Evolutionary conservation across 2,797 vertebrate species (phyloP).

Genomic region (Rhinella marina): DNA sequence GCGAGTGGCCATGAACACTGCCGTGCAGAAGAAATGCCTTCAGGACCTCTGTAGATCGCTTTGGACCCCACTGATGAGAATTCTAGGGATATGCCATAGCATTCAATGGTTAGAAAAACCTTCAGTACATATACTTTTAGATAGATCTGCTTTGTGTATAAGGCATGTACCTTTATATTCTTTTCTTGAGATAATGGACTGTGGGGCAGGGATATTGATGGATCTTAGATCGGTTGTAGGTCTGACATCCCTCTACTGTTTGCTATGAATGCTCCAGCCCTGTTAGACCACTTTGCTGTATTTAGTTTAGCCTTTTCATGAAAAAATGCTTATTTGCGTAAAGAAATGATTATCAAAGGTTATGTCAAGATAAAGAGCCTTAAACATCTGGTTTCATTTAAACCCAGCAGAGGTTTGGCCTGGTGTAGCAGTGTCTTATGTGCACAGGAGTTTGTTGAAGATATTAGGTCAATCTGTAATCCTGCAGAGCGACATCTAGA

Average conservation of each 20-base stretch:
- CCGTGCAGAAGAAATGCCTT: neutral
- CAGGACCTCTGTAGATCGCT: too few species aligned
- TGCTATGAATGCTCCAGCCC: too few species aligned
- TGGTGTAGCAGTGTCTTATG: neutral
- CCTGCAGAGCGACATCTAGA: neutral
- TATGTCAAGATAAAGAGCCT: neutral
- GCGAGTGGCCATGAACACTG: neutral
- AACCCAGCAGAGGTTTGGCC: neutral
- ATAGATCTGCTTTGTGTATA: too few species aligned
- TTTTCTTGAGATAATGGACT: neutral
- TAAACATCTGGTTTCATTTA: neutral
- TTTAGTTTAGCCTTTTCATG: neutral
- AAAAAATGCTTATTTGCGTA: neutral
- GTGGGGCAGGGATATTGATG: neutral
- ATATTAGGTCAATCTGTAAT: neutral
- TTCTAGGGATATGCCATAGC: too few species aligned
- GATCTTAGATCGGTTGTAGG: neutral
- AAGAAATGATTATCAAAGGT: neutral
- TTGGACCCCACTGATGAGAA: too few species aligned
- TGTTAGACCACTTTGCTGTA: neutral
- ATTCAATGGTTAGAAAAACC: too few species aligned
- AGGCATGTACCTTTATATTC: too few species aligned
- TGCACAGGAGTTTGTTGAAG: neutral
- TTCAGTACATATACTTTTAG: too few species aligned
- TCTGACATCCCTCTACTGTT: neutral